phyloP scores from a whole-genome alignment of 2,888 invertebrate species.

The Ditula angustiorana region DNA sequence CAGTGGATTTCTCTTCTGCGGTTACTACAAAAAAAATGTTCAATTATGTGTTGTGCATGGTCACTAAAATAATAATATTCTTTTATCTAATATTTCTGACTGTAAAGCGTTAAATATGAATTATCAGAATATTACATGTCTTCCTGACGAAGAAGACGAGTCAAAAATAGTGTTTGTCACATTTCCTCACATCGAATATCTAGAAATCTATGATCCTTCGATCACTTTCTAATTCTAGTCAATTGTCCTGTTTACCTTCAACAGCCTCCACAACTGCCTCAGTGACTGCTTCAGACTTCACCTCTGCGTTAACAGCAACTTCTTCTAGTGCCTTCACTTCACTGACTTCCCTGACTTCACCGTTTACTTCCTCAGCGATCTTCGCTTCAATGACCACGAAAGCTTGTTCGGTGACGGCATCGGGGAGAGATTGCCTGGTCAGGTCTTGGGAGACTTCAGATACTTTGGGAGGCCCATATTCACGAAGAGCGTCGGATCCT shows the following conservation, averaged over 20 bases:
- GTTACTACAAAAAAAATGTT: constrained; percentile 13
- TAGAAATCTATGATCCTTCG: too few species aligned
- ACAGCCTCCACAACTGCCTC: constrained; percentile 25
- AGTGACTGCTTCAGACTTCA: constrained; percentile 42
- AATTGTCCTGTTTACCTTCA: constrained; percentile 18
- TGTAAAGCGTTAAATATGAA: too few species aligned
- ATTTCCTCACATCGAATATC: too few species aligned
- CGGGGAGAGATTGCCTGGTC: constrained; percentile 66
- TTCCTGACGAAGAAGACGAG: too few species aligned
- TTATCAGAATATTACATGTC: too few species aligned
- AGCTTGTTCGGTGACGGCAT: constrained; percentile 61
- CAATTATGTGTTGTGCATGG: too few species aligned
- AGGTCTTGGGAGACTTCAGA: constrained; percentile 57
- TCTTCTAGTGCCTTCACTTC: constrained; percentile 29
- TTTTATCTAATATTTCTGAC: too few species aligned
- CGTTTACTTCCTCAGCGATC: constrained; percentile 40
- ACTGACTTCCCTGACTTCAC: constrained; percentile 16
- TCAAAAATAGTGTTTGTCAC: too few species aligned
- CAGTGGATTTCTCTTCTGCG: constrained; percentile 40
- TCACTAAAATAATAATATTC: too few species aligned
- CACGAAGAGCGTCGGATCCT: constrained; percentile 77
- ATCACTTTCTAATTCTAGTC: neutral
- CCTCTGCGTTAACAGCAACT: constrained; percentile 22
- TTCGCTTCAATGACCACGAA: constrained; percentile 55
- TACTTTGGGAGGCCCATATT: constrained; percentile 79